Evolutionary conservation across 2,113 vertebrate genomes (phyloP).

Genomic region (Xiphorhynchus elegans): DNA sequence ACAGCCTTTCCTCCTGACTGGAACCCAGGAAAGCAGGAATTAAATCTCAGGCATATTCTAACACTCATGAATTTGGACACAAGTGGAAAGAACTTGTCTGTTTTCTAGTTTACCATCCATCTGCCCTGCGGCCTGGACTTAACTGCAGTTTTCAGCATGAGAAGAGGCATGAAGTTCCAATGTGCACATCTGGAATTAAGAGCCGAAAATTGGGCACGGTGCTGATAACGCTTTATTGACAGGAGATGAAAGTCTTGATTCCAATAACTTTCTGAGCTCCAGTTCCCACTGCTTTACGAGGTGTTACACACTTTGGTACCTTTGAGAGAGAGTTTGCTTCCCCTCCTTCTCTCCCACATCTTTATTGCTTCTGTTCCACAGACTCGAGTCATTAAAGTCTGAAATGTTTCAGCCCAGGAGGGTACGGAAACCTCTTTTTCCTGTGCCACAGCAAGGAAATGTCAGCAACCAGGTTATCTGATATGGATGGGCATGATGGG

Average conservation of each 20-base stretch:
- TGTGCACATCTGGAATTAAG: slow-evolving; percentile 71
- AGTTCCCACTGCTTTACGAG: slow-evolving; percentile 73
- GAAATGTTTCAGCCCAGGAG: slow-evolving; percentile 2
- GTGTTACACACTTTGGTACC: slow-evolving; percentile 72
- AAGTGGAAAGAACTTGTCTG: slow-evolving; percentile 8
- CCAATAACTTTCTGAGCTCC: slow-evolving; percentile 64
- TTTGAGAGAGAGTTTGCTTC: slow-evolving; percentile 61
- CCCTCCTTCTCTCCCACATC: slow-evolving; percentile 52
- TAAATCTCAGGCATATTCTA: not conserved
- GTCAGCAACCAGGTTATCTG: not conserved
- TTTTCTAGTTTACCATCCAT: slow-evolving; percentile 27
- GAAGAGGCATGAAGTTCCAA: slow-evolving; percentile 42
- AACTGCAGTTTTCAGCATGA: not conserved
- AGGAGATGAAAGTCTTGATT: slow-evolving; percentile 76
- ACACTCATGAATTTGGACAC: not conserved
- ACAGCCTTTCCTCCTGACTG: not conserved
- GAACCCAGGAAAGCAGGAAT: not conserved
- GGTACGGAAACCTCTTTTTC: slow-evolving; percentile 5
- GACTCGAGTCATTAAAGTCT: slow-evolving; percentile 56
- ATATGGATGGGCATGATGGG: not conserved
- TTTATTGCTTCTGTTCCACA: slow-evolving; percentile 68
- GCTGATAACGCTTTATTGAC: slow-evolving; percentile 74
- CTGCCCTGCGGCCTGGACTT: not conserved
- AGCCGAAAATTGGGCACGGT: slow-evolving; percentile 44
- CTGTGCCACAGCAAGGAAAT: not conserved